phyloP scores from a whole-genome alignment of 2,888 invertebrate species.

The Cephus runcator region DNA sequence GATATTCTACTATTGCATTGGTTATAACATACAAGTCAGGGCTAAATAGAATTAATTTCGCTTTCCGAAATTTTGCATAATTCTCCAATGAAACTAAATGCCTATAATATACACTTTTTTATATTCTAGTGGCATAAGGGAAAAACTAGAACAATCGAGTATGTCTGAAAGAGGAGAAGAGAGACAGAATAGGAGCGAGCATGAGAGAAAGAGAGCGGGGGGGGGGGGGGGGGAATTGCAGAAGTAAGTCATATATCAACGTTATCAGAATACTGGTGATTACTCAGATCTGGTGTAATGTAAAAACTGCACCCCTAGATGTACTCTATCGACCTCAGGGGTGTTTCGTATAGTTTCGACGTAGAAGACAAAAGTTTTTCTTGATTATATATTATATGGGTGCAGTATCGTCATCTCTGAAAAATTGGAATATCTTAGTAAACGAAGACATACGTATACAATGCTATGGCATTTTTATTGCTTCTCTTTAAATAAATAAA shows the following conservation, averaged over 20 bases:
- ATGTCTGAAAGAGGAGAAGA: not conserved
- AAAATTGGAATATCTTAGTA: not conserved
- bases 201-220: not conserved
- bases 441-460: not conserved
- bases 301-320: not conserved
- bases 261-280: not conserved
- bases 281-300: not conserved
- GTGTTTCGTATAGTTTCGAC: not conserved
- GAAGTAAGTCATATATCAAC: not conserved
- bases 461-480: too few relatives aligned
- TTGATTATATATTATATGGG: not conserved
- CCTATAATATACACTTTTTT: not conserved
- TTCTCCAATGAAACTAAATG: not conserved
- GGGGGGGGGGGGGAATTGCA: fast-evolving
- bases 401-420: not conserved
- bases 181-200: not conserved
- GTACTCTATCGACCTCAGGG: not conserved
- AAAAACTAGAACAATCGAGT: not conserved
- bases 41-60: not conserved
- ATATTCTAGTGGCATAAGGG: not conserved
- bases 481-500: not conserved
- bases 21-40: too few relatives aligned
- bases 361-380: not conserved
- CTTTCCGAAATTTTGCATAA: not conserved
- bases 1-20: too few relatives aligned